phyloP scores from a whole-genome alignment of 1,140 invertebrate genomes.

The Campoletis sonorensis region DNA sequence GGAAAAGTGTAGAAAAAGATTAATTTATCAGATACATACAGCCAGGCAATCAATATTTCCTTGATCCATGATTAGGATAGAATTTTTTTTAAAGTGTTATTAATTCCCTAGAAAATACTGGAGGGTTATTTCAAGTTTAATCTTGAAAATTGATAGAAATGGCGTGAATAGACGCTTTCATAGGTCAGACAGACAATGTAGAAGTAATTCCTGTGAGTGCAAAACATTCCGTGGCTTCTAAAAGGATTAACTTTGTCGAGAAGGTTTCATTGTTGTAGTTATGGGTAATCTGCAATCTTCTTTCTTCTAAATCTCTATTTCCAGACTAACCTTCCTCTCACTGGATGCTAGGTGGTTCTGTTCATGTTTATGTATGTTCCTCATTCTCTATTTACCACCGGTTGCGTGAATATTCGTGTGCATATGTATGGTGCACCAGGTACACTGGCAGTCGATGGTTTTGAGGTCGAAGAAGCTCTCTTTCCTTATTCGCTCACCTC shows the following conservation, averaged over 20 bases:
- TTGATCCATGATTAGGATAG: neutral
- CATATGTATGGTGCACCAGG: neutral
- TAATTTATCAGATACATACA: neutral
- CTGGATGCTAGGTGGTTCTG: neutral
- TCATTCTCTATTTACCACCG: neutral
- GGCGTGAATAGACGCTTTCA: neutral
- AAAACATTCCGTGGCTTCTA: neutral
- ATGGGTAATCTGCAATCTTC: neutral
- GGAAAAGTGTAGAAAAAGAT: neutral
- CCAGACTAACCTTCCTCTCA: neutral
- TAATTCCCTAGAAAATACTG: too few relatives aligned
- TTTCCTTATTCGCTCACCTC: neutral
- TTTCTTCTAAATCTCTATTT: neutral
- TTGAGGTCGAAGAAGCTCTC: neutral
- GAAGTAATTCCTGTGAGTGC: neutral
- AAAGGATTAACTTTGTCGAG: neutral
- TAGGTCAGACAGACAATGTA: neutral
- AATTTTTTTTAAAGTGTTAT: neutral
- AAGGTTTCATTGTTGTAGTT: neutral
- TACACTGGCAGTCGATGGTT: neutral
- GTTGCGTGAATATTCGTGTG: neutral
- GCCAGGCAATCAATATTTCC: too few relatives aligned
- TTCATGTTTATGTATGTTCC: neutral
- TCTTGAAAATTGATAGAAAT: neutral
- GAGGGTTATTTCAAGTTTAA: neutral